These are phyloP conservation scores for Mormoops blainvillei DNA, from an alignment of 2,113 vertebrate genomes.

Conservation along the genomic window DNA sequence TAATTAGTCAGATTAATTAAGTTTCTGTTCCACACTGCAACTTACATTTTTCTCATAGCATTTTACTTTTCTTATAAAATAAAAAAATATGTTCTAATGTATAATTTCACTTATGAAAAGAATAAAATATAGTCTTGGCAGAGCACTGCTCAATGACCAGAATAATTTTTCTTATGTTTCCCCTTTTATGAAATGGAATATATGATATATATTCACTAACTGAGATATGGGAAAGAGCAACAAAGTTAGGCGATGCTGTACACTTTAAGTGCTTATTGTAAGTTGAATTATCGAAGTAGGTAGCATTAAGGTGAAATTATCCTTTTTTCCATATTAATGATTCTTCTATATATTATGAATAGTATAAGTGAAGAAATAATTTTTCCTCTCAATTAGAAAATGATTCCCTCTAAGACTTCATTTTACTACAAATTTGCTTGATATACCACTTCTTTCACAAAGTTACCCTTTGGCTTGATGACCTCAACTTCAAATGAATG, in stretches of 20 bases:
- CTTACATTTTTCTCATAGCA: not conserved
- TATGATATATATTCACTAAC: not conserved
- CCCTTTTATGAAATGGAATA: not conserved
- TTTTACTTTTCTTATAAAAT: not conserved
- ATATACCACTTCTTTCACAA: not conserved
- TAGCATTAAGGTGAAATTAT: not conserved
- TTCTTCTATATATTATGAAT: not conserved
- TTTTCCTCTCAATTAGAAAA: not conserved
- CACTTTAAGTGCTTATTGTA: not conserved
- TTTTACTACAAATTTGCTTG: not conserved
- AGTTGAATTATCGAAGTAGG: not conserved
- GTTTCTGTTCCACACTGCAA: not conserved
- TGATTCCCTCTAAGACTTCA: not conserved
- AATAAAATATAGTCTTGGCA: not conserved
- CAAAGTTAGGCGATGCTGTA: not conserved
- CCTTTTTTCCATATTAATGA: not conserved
- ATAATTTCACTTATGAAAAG: not conserved
- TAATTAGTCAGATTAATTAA: not conserved
- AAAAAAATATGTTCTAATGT: not conserved
- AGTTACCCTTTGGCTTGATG: not conserved
- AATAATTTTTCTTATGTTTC: not conserved
- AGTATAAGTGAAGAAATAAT: not conserved
- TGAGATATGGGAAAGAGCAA: not conserved
- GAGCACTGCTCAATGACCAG: not conserved
- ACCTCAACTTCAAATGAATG: not conserved